Base-by-base conservation (phyloP, 2,797 vertebrate genomes). In the Taenioides sp. region DNA sequence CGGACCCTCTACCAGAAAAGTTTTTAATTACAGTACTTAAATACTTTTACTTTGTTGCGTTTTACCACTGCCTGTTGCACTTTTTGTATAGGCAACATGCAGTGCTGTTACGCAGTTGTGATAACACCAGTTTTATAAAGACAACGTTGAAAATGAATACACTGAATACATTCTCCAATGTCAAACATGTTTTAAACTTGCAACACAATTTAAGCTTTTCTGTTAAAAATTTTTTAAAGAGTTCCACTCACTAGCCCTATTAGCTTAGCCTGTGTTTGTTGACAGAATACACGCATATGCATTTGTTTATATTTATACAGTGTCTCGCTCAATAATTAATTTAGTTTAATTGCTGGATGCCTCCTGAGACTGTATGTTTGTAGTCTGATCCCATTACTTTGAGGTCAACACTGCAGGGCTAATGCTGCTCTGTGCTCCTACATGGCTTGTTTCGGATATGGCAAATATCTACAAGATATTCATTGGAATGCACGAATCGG, bases 261-360 rank as follows among this genome's bases (percentile, higher is more conserved):
- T 37, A 37, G 34, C 34, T 37, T 37, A 37, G 60, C 63, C 63
- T 65, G 43, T 65, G 43, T 23, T 50, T 52, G 43, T 66, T 47
- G 40, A 65, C 64, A 12, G 23, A 66, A 50, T 28, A 28, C 43
- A 40, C 22, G 6, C 2, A 47, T 52, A 52, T 66, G 25, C 27
- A 52, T 66, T 52, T 52, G 65, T 66, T 52, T 52, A 66, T 66
- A 20, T 66, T 65, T 50, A 25, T 47, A 47, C 63, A 50, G 64
- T 65, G 25, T 65, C 3, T 22, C 43, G 17, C 25, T 65, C 25
- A 65, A 65, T 65, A 65, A 65, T 65, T 65, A 18, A 65, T 65
- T 50, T 17, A 5, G 5, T 52, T n/a, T 31, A 66, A 66, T 66
- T 31, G 40, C 23, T 9, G 22, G 3, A 27, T 47, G 25, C 27